Evolutionary conservation across 2,888 invertebrate genomes (phyloP).

Genomic region (Apoda limacodes): DNA sequence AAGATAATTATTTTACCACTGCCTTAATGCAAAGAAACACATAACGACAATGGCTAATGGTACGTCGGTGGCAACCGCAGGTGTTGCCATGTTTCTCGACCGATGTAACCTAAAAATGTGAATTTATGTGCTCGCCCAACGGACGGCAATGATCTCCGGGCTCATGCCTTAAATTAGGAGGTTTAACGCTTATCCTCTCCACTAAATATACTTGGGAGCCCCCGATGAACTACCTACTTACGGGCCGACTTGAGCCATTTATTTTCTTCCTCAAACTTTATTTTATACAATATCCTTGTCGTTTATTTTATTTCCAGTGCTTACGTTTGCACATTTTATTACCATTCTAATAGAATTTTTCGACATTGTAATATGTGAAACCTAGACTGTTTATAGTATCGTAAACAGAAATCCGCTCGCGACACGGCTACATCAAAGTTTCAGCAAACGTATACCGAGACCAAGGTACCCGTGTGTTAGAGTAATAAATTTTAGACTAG

Average conservation of each 20-base stretch:
- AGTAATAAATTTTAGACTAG: slow-evolving; percentile 35
- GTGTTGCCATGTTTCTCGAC: slow-evolving; percentile 35
- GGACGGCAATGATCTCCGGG: slow-evolving; percentile 60
- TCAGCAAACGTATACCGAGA: slow-evolving; percentile 25
- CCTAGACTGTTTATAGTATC: too few species aligned
- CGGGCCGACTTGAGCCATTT: too few species aligned
- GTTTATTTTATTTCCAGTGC: too few species aligned
- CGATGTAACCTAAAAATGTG: slow-evolving; percentile 59
- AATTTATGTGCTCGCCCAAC: slow-evolving; percentile 55
- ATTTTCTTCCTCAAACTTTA: too few species aligned
- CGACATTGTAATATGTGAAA: too few species aligned
- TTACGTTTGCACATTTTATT: too few species aligned
- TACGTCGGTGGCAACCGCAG: slow-evolving; percentile 45
- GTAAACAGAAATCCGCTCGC: neutral
- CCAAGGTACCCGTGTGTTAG: slow-evolving; percentile 24
- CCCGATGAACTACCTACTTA: neutral
- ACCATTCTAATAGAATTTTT: too few species aligned
- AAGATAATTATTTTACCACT: slow-evolving; percentile 17
- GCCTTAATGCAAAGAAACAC: slow-evolving; percentile 29
- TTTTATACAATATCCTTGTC: too few species aligned
- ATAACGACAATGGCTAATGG: slow-evolving; percentile 39
- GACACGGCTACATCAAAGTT: slow-evolving; percentile 26
- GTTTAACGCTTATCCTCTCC: slow-evolving; percentile 59
- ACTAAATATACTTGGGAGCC: slow-evolving; percentile 32
- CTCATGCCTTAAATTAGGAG: slow-evolving; percentile 64